A percentile compares a stretch with the other conserved stretches of the same genome.
phyloP scores from a whole-genome alignment of 2,113 vertebrate species.

The Arenaria interpres region DNA sequence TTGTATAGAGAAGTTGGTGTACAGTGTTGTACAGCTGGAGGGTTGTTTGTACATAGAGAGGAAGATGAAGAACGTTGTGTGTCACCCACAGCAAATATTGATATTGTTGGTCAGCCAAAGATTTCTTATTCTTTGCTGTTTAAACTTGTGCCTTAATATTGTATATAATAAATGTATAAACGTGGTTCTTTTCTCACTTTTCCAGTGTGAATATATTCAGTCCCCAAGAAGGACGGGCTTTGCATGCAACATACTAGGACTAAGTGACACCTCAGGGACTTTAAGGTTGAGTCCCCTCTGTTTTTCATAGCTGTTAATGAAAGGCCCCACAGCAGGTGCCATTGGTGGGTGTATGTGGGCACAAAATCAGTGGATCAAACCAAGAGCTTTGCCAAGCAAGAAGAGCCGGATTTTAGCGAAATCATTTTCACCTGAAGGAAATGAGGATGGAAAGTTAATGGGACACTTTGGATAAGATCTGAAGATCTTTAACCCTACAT shows the following conservation, averaged over 20 bases:
- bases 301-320: neutral
- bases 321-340: neutral
- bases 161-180: constrained; percentile 83
- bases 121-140: constrained; percentile 78
- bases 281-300: neutral
- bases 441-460: neutral
- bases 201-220: constrained; percentile 26
- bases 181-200: constrained; percentile 36
- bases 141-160: constrained; percentile 83
- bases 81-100: constrained; percentile 47
- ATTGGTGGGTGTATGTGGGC: neutral
- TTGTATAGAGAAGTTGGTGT: constrained; percentile 51
- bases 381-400: neutral
- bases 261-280: neutral
- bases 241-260: neutral
- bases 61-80: neutral
- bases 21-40: constrained; percentile 48
- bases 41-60: constrained; percentile 58
- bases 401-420: neutral
- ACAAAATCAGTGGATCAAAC: neutral
- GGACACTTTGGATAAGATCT: neutral
- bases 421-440: neutral
- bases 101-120: constrained; percentile 77
- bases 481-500: neutral
- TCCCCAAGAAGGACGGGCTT: neutral